Evolutionary conservation across 2,888 invertebrate genomes (phyloP), one percentile per base, ranked within the genome.

Genomic region (Trissolcus japonicus): DNA sequence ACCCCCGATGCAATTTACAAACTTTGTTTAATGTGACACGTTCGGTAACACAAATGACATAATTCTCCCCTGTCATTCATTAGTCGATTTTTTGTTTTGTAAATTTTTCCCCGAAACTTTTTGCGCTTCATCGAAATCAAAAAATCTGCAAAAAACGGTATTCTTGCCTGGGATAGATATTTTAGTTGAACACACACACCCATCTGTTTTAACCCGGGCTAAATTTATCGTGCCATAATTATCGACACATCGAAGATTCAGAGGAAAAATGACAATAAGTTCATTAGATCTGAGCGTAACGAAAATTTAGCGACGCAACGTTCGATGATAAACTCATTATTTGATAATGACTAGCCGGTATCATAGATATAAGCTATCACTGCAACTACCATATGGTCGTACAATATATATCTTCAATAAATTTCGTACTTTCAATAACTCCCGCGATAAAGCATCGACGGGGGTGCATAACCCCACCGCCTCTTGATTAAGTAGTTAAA

Each of bases 361-460:
- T 71, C 74, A 57, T 59, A 67, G 63, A 63, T 75, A 35, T 35
- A 71, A 74, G 60, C 75, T 71, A 78, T 74, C 65, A 72, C 59
- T 59, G 65, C 71, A 60, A 51, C 62, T 67, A 71, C 71, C 75
- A 72, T 79, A 79, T 79, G 78, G 75, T 40, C 56, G 61, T 57
- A 54, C 78, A 68, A 79, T 79, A 68, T 72, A 76, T 72, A 79
- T 79, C 78, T 79, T 76, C 78, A 72, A 79, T 79, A 79, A 75
- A 79, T 79, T 79, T 75, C n/a, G 61, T 65, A 76, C 78, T 79
- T 79, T 79, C 75, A 79, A 75, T 79, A 79, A 76, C 78, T 76
- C 75, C 43, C 73, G 17, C 61, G 61, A 72, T 76, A 76, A 75
- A 72, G 69, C 60, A 55, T 48, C 7, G 46, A 17, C 59, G 46